These are phyloP conservation scores for Chloebia gouldiae DNA, from an alignment of 2,113 vertebrate species.

Conservation along the genomic window DNA sequence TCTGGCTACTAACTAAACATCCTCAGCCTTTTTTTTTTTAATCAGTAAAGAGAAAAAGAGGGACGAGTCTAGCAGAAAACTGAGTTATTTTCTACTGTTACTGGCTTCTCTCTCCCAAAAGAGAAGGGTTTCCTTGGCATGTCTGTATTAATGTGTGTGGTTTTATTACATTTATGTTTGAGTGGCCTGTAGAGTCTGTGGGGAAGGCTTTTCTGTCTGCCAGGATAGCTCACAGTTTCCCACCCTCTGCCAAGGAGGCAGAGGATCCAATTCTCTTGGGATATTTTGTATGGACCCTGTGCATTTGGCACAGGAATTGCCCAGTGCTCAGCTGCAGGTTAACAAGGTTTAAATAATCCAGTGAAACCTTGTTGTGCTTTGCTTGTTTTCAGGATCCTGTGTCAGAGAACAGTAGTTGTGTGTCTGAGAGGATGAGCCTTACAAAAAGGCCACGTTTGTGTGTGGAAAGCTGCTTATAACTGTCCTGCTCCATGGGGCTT, in stretches of 20 bases:
- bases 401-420: neutral
- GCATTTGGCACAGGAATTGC: neutral
- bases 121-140: neutral
- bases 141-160: neutral
- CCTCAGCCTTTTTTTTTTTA: neutral
- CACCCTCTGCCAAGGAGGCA: neutral
- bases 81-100: neutral
- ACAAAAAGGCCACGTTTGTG: neutral
- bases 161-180: neutral
- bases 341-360: neutral
- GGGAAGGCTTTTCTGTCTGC: neutral
- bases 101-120: neutral
- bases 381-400: neutral
- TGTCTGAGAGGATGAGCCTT: neutral
- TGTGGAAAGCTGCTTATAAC: neutral
- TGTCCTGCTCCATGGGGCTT: neutral
- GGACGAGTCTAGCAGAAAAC: neutral
- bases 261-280: neutral
- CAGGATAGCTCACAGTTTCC: neutral
- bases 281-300: neutral
- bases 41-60: neutral
- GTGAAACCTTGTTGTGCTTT: neutral
- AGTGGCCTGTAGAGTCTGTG: neutral
- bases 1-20: constrained; percentile 3
- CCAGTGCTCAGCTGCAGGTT: neutral